These are phyloP conservation scores for Neolamprologus variostigma DNA, from an alignment of 2,113 vertebrate genomes.

Conservation along the genomic window DNA sequence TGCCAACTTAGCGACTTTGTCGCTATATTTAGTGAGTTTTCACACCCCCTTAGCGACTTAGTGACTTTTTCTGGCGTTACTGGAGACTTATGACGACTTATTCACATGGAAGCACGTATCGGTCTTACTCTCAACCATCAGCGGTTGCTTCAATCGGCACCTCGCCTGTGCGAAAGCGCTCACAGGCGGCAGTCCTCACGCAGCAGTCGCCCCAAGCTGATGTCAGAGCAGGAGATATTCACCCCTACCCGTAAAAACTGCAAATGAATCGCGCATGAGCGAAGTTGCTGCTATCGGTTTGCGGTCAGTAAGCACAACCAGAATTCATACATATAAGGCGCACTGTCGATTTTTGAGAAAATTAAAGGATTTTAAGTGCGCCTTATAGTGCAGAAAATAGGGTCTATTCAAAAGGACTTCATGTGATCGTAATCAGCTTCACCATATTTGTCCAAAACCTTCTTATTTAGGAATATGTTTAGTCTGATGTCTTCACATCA, in stretches of 20 bases:
- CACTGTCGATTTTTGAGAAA: neutral
- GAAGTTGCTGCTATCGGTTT: neutral
- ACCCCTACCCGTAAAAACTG: neutral
- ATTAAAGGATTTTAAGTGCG: neutral
- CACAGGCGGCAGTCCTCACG: neutral
- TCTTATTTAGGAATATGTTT: neutral
- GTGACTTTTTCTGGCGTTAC: rapidly evolving
- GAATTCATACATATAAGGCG: neutral
- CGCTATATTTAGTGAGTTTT: neutral
- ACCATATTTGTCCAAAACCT: neutral
- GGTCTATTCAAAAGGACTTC: neutral
- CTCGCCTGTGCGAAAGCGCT: rapidly evolving
- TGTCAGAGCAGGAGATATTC: neutral
- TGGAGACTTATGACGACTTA: neutral
- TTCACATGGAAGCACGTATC: neutral
- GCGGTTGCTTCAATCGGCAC: neutral
- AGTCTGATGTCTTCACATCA: neutral
- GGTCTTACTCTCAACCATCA: rapidly evolving
- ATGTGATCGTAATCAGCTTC: neutral
- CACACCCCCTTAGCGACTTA: neutral
- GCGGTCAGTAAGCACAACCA: neutral
- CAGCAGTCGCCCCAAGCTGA: neutral
- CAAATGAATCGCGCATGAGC: neutral
- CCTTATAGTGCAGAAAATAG: neutral
- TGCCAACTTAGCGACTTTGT: neutral